Conservation (phyloP, 2,113 vertebrate species). For the Eubucco bourcierii region DNA sequence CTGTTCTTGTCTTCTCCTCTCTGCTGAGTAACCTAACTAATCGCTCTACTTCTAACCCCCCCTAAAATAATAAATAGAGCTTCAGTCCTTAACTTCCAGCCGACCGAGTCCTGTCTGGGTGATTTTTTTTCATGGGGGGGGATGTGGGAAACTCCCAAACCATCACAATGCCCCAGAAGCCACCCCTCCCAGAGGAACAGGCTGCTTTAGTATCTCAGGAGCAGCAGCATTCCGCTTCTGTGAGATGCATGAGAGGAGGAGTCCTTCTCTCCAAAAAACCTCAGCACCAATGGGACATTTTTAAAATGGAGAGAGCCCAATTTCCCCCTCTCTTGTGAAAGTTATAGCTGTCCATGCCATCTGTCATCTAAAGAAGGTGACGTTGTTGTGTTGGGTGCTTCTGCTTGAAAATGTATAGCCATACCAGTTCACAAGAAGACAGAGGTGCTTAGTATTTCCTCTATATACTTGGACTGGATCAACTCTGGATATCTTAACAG, state of each 20-base stretch:
- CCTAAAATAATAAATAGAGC: too few species aligned
- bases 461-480: neutral
- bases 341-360: too few species aligned
- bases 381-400: neutral
- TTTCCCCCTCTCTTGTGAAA: neutral
- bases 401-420: neutral
- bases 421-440: neutral
- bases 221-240: neutral
- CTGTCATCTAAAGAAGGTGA: neutral
- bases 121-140: too few species aligned
- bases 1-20: too few species aligned
- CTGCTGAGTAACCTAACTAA: too few species aligned
- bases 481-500: neutral
- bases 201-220: neutral
- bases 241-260: too few species aligned
- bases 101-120: too few species aligned
- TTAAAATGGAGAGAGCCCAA: neutral
- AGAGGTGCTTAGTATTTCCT: neutral
- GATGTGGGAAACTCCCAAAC: too few species aligned
- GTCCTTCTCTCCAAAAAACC: neutral
- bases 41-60: too few species aligned
- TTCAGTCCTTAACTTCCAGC: too few species aligned
- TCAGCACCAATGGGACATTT: neutral
- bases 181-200: neutral
- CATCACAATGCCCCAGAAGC: neutral